Conservation (phyloP, 1,140 invertebrate genomes). For the Conopomorpha cramerella region DNA sequence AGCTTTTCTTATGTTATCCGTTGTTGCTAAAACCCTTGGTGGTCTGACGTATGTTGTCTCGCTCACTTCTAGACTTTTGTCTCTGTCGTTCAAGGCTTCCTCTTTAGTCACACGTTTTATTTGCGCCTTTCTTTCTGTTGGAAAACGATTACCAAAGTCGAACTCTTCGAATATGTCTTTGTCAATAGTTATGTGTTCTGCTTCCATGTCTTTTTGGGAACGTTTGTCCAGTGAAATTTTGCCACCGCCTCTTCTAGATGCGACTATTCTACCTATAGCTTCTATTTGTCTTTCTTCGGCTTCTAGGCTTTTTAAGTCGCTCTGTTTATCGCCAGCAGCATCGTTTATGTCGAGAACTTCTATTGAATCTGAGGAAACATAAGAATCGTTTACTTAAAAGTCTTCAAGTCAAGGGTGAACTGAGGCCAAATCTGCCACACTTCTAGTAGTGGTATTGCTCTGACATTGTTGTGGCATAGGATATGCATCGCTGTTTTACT, state of each 20-base stretch:
- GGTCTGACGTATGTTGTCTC: constrained; percentile 44
- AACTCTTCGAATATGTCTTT: constrained; percentile 32
- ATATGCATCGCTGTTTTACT: too few relatives aligned
- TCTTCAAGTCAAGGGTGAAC: too few relatives aligned
- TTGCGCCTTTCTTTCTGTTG: constrained; percentile 33
- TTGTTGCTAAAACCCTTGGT: constrained; percentile 37
- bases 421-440: too few relatives aligned
- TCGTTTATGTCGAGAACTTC: constrained; percentile 54
- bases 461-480: too few relatives aligned
- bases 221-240: constrained; percentile 43
- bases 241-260: constrained; percentile 33
- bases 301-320: constrained; percentile 43
- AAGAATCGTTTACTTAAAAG: too few relatives aligned
- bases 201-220: constrained; percentile 42
- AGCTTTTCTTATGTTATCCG: constrained; percentile 41
- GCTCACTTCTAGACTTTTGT: constrained; percentile 46
- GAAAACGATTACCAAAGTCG: constrained; percentile 38
- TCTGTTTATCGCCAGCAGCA: constrained; percentile 25
- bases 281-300: constrained; percentile 57
- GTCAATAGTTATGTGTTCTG: constrained; percentile 35
- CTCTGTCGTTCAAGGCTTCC: constrained; percentile 39
- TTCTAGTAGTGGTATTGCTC: too few relatives aligned
- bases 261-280: constrained; percentile 48
- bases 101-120: constrained; percentile 44
- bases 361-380: constrained; percentile 29